A percentile compares a stretch with the other conserved stretches of the same genome.
Evolutionary conservation across 2,888 invertebrate species (phyloP).

Genomic region (Drosophila meridionalis): DNA sequence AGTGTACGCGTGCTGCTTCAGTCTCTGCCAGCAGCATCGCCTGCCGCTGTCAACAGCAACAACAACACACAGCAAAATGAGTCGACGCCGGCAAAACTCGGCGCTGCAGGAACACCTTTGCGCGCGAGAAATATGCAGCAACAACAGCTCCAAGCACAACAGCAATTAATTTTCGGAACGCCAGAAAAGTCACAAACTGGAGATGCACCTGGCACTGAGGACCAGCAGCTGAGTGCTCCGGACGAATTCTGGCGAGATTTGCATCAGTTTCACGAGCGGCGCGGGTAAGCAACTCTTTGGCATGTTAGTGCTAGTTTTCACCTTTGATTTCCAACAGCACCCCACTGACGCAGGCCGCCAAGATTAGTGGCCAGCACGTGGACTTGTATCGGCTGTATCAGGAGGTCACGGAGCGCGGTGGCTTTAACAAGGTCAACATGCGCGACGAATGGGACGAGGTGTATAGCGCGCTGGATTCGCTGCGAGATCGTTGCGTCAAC

Average conservation of each 20-base stretch:
- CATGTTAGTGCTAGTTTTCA: background rate
- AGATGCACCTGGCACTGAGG: conserved; percentile 31
- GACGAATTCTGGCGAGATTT: conserved; percentile 87
- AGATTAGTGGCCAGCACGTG: conserved; percentile 95
- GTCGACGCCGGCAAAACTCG: conserved; percentile 64
- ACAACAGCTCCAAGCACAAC: conserved; percentile 38
- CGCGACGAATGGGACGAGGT: conserved; percentile 95
- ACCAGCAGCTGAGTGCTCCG: conserved; percentile 63
- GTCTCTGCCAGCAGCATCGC: conserved; percentile 67
- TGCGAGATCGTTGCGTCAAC: conserved; percentile 95
- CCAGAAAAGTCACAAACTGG: conserved; percentile 46
- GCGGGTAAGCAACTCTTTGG: conserved; percentile 90
- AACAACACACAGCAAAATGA: conserved; percentile 44
- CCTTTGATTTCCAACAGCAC: conserved; percentile 85
- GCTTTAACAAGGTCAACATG: conserved; percentile 97
- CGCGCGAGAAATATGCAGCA: conserved; percentile 59
- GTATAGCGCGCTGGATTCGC: conserved; percentile 90
- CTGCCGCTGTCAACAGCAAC: conserved; percentile 43
- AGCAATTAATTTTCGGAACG: conserved; percentile 41
- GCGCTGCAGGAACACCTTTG: conserved; percentile 54
- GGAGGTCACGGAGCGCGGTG: conserved; percentile 96
- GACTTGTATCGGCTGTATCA: conserved; percentile 96
- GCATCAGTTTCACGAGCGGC: conserved; percentile 95
- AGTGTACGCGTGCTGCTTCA: conserved; percentile 67
- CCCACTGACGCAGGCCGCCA: conserved; percentile 87